Conservation (phyloP, 1,140 invertebrate genomes). For the Lamellibrachia luymesi region DNA sequence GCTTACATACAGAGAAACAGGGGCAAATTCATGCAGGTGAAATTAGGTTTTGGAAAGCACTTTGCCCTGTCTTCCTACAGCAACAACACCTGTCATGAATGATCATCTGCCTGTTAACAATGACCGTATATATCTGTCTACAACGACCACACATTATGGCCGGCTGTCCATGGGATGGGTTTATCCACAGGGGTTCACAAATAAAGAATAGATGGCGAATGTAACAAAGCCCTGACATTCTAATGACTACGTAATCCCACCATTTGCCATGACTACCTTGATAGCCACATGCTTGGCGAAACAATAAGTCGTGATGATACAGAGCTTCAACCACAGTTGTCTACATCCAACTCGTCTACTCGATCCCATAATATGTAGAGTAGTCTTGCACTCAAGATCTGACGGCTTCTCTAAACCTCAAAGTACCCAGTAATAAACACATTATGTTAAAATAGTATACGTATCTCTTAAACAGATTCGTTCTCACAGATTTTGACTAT, state of each 20-base stretch:
- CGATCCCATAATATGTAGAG: no score
- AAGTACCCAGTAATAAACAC: no score
- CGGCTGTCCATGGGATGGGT: background rate
- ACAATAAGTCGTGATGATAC: background rate
- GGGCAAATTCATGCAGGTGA: background rate
- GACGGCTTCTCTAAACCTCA: no score
- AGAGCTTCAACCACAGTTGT: no score
- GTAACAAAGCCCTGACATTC: background rate
- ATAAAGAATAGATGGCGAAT: no score
- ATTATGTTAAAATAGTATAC: no score
- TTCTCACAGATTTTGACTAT: no score
- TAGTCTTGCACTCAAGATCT: no score
- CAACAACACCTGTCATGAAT: background rate
- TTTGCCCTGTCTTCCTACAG: background rate
- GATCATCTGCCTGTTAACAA: background rate
- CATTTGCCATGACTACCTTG: background rate
- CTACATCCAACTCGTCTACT: no score
- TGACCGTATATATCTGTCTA: background rate
- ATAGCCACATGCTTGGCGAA: background rate
- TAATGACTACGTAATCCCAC: background rate
- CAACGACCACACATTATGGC: background rate
- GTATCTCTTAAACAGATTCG: no score
- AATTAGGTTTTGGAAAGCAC: background rate
- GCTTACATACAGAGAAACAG: background rate
- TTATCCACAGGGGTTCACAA: background rate